These are phyloP conservation scores for Rhyacophila evoluta DNA, from an alignment of 2,888 invertebrate genomes.

Conservation along the genomic window DNA sequence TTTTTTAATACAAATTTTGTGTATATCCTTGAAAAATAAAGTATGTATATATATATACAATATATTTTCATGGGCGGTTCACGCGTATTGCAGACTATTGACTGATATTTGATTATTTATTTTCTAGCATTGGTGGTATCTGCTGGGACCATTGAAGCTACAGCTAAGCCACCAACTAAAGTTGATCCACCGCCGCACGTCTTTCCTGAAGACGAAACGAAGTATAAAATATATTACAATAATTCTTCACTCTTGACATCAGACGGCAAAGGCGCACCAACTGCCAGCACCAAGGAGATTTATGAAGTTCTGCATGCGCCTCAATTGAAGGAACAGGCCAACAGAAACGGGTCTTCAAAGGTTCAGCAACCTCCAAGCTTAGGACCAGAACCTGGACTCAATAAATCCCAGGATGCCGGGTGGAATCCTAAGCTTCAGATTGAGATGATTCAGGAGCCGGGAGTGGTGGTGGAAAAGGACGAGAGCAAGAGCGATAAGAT, in stretches of 20 bases:
- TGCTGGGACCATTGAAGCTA: neutral
- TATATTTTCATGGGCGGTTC: too few relatives aligned
- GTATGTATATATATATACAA: too few relatives aligned
- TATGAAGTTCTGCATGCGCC: conserved; percentile 68
- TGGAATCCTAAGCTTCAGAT: conserved; percentile 45
- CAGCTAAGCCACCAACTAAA: neutral
- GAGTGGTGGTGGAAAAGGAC: conserved; percentile 49
- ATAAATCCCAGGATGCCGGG: conserved; percentile 59
- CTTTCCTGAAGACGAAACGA: conserved; percentile 65
- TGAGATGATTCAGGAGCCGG: conserved; percentile 42
- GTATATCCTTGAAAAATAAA: too few relatives aligned
- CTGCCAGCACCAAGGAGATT: conserved; percentile 60
- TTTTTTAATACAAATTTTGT: too few relatives aligned
- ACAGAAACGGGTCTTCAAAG: neutral
- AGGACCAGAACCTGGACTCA: conserved; percentile 57
- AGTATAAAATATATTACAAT: conserved; percentile 67
- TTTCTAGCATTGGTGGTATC: neutral
- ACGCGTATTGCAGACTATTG: too few relatives aligned
- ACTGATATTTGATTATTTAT: neutral
- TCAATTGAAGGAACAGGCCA: neutral
- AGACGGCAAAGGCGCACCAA: conserved; percentile 22
- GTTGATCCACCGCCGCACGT: conserved; percentile 48
- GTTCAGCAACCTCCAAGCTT: neutral
- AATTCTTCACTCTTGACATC: conserved; percentile 64
- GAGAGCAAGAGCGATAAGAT: neutral